phyloP scores from a whole-genome alignment of 2,888 invertebrate genomes.

The Globia sparganii region DNA sequence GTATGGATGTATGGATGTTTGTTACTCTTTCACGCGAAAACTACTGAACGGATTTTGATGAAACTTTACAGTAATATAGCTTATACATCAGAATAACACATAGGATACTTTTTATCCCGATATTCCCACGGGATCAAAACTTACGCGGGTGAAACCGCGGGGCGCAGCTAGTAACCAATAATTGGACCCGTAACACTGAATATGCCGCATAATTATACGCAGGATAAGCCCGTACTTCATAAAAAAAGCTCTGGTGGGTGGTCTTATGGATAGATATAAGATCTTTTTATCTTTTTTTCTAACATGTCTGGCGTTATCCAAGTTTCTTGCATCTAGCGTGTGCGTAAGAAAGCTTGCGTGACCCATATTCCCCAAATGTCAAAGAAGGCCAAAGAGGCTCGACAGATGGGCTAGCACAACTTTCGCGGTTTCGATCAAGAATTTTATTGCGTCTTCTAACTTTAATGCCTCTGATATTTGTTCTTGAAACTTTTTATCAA shows the following conservation, averaged over 20 bases:
- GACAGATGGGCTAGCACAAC: constrained; percentile 48
- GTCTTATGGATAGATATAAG: background rate
- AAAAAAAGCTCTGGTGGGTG: constrained; percentile 8
- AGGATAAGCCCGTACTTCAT: background rate
- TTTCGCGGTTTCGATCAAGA: constrained; percentile 41
- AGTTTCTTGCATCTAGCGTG: constrained; percentile 28
- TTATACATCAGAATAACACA: too few relatives aligned
- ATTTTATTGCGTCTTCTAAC: constrained; percentile 48
- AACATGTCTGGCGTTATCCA: constrained; percentile 37
- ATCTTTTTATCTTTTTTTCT: constrained; percentile 31
- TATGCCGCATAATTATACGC: background rate
- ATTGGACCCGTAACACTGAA: background rate
- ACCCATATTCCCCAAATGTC: constrained; percentile 31
- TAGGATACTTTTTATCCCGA: too few relatives aligned
- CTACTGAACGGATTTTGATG: too few relatives aligned
- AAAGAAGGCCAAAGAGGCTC: constrained; percentile 18
- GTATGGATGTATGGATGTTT: too few relatives aligned
- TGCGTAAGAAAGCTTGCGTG: constrained; percentile 41
- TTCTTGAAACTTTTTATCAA: constrained; percentile 56
- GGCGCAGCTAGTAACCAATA: background rate
- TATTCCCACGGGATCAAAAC: too few relatives aligned
- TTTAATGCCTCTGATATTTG: constrained; percentile 34
- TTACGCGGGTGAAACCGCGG: too few relatives aligned
- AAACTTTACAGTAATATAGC: too few relatives aligned
- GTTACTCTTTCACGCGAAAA: too few relatives aligned